Evolutionary conservation across 2,888 invertebrate genomes (phyloP).

Genomic region (Baccha elongata): DNA sequence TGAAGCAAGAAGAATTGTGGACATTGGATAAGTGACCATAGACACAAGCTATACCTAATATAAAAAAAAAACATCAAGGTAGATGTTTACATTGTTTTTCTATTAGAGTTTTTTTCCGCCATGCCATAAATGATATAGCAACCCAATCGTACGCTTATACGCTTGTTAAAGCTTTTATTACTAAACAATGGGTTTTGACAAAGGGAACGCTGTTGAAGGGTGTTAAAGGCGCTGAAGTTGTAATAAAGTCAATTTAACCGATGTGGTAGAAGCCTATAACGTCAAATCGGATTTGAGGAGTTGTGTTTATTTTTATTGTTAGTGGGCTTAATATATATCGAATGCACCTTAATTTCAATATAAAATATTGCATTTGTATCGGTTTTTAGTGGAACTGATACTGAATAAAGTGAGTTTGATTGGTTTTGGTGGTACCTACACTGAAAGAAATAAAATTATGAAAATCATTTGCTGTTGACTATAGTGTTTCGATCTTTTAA

Average conservation of each 20-base stretch:
- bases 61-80: constrained; percentile 38
- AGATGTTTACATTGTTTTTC: constrained; percentile 56
- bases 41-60: neutral
- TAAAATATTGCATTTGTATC: constrained; percentile 31
- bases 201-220: constrained; percentile 10
- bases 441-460: constrained; percentile 42
- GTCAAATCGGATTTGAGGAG: constrained; percentile 44
- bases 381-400: constrained; percentile 9
- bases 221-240: constrained; percentile 41
- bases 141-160: constrained; percentile 35
- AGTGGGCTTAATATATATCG: constrained; percentile 10
- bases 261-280: constrained; percentile 48
- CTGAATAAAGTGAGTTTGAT: constrained; percentile 7
- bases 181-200: neutral
- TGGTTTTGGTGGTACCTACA: constrained; percentile 45
- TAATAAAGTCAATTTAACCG: no score
- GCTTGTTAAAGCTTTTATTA: constrained; percentile 34
- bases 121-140: constrained; percentile 26
- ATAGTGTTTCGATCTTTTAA: no score
- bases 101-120: constrained; percentile 8
- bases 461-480: no score
- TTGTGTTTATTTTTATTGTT: neutral
- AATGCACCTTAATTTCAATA: constrained; percentile 20
- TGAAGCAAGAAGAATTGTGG: constrained; percentile 12
- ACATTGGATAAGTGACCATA: constrained; percentile 39